Base-by-base conservation (phyloP, 2,113 vertebrate genomes). In the Poeciliopsis prolifica region DNA sequence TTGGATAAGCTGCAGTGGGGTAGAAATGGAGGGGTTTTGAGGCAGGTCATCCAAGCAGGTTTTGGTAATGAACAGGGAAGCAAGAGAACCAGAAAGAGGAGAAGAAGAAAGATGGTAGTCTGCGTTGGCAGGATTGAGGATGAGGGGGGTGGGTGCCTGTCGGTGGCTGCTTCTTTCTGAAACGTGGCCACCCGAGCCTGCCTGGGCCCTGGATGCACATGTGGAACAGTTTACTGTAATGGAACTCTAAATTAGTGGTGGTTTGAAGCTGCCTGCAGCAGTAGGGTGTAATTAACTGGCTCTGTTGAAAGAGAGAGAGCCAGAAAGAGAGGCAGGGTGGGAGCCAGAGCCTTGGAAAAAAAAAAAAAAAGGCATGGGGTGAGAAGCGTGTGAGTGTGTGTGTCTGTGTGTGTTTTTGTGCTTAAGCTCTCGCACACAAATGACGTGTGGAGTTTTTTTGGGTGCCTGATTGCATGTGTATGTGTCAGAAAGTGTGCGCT, bases 191-290 rank as follows among this genome's bases (percentile, higher is more conserved):
- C 92, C 93, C 90, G 87, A 93, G 93, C 91, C 90, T 87, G 91
- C 91, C 89, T 87, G 90, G 90, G 89, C 86, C 77, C 86, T 90
- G 91, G 90, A 92, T 87, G 87, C 93, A 95, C 94, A 95, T 95
- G 94, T 95, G 95, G 95, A 95, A 95, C 93, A 94, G 95, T 95
- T 95, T 95, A 95, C 93, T 93, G 93, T 94, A 95, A 95, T 95
- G 94, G 93, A 95, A 94, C 94, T 95, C 94, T 93, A 95, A 95
- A 95, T 95, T 94, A 95, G 94, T 94, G 92, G 94, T 90, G 94
- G 94, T 94, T 95, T 95, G 93, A 94, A 95, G 93, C 92, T 93
- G 94, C 94, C 94, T 94, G 92, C 92, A 94, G 94, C 94, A 91
- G 91, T 93, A 94, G 94, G 93, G 88, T 95, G 94, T 95, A 95